A percentile compares a stretch with the other conserved stretches of the same genome.
Conservation (phyloP, 2,113 vertebrate species). For the Montifringilla adamsi region DNA sequence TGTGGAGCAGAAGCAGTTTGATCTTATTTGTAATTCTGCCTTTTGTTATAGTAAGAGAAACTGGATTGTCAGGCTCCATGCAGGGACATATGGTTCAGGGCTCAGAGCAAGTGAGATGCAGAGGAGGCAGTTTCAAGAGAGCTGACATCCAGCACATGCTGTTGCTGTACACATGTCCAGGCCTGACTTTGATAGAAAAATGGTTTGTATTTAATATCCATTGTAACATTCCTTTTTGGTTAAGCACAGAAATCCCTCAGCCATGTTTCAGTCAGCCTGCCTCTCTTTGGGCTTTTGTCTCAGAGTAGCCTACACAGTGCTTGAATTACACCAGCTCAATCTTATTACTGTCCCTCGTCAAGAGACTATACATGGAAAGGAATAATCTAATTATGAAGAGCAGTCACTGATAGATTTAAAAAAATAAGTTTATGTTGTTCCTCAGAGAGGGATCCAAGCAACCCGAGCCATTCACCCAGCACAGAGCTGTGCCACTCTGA, state of each 20-base stretch:
- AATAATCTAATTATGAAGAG: constrained; percentile 56
- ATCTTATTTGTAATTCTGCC: background rate
- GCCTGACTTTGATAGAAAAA: background rate
- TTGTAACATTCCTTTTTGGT: background rate
- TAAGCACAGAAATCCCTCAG: background rate
- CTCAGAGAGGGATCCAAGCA: background rate
- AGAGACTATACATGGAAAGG: constrained; percentile 37
- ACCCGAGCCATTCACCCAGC: background rate
- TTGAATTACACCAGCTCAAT: constrained; percentile 20
- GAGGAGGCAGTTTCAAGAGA: background rate
- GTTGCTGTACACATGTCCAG: background rate
- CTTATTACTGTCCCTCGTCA: constrained; percentile 36
- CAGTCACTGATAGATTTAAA: background rate
- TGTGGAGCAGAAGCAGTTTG: background rate
- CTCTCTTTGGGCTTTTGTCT: background rate
- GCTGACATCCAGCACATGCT: background rate
- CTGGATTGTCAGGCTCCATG: background rate
- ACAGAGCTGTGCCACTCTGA: background rate
- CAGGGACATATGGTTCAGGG: background rate
- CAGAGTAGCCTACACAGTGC: background rate
- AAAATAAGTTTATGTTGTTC: background rate
- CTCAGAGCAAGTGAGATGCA: background rate
- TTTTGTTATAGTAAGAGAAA: background rate
- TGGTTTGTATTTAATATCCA: background rate
- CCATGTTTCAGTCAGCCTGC: background rate